Evolutionary conservation across 2,113 vertebrate species (phyloP).

Genomic region (Sander vitreus): DNA sequence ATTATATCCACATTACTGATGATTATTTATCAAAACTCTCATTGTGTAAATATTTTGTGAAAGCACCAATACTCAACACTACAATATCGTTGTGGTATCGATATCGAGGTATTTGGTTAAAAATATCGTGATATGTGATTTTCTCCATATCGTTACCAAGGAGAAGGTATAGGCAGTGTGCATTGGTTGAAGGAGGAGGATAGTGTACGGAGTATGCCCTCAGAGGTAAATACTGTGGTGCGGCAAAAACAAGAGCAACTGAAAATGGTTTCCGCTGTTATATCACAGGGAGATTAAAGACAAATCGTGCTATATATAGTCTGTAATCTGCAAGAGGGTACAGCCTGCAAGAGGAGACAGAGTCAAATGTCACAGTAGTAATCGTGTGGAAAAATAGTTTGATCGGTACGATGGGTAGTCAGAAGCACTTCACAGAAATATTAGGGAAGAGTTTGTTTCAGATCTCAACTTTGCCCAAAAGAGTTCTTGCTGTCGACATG

Average conservation of each 20-base stretch:
- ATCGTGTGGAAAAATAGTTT: not conserved
- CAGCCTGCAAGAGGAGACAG: conserved; percentile 28
- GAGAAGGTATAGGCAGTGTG: not conserved
- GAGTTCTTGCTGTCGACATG: conserved; percentile 22
- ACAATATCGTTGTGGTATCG: too few relatives aligned
- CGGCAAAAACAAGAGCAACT: conserved; percentile 51
- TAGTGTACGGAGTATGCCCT: conserved; percentile 21
- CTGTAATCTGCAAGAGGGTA: conserved; percentile 64
- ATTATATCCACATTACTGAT: too few relatives aligned
- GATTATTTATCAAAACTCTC: too few relatives aligned
- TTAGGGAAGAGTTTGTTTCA: conserved; percentile 31
- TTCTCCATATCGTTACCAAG: not conserved
- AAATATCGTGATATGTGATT: too few relatives aligned
- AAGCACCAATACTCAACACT: too few relatives aligned
- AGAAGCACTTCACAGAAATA: conserved; percentile 24
- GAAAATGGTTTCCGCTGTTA: conserved; percentile 63
- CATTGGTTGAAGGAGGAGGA: conserved; percentile 4
- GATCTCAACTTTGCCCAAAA: conserved; percentile 32
- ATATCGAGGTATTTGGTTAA: too few relatives aligned
- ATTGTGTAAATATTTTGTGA: too few relatives aligned
- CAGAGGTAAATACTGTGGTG: conserved; percentile 40
- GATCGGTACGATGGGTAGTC: not conserved
- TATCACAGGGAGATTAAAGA: conserved; percentile 76
- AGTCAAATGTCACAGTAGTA: conserved; percentile 40
- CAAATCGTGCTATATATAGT: conserved; percentile 75